Evolutionary conservation across 2,888 invertebrate genomes (phyloP), one percentile per base, ranked within the genome.

Genomic region (Amiota communis): DNA sequence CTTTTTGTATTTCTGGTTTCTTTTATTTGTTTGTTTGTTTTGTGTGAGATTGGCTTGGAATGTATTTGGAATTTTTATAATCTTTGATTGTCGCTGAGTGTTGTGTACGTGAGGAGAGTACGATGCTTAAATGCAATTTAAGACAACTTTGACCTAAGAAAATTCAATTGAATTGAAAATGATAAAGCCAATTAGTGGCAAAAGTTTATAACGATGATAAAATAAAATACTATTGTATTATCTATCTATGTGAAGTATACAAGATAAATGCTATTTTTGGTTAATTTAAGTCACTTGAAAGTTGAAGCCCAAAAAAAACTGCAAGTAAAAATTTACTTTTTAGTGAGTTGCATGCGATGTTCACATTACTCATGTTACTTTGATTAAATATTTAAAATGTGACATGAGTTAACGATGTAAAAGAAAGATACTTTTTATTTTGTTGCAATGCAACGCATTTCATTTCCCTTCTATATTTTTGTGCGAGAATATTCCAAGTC

Each of bases 311-410:
- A 36, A 36, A 36, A 36, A 36, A 36, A 36, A 36, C 36, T 36
- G 23, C 63, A 63, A 13, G 46, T 13, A 11, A 59, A n/a, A 59
- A 4, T 20, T 17, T 11, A 63, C 46, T 63, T 63, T 12, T 36
- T n/a, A 12, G 63, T n/a, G 46, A 15, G 15, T 46, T 74, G 74
- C 79, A 56, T 78, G 72, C 23, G 10, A n/a, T 17, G 72, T 76
- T 72, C 73, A 78, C 81, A 81, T 81, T 81, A 84, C 84, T 78
- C 76, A 36, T 36, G 36, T 36, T 36, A 78, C 82, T 84, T 84
- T 82, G 84, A 82, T 82, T 80, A 84, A 82, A 82, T 82, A 82
- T 82, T 82, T 83, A 82, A 83, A 63, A 63, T 23, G 12, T 36
- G 36, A 13, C 56, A 9, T 1, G 17, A 82, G 81, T 80, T 83